Evolutionary conservation across 92 coral and sea anemone genomes (phyloP).

Genomic region (Umimayanthus kanabou): DNA sequence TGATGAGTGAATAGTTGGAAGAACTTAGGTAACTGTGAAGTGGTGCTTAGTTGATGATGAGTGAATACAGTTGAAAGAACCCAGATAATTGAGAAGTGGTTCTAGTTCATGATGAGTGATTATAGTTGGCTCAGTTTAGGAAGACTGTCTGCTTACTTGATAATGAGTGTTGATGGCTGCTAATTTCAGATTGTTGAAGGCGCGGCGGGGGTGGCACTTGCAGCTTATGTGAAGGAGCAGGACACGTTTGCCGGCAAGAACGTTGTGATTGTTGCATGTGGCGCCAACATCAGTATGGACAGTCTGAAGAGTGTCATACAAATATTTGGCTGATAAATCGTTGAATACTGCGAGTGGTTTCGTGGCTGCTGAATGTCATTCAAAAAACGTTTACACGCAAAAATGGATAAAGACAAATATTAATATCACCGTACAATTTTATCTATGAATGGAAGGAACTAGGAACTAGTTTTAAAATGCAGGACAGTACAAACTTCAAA

Average conservation of each 20-base stretch:
- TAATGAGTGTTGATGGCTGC: not conserved
- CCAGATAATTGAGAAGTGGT: too few relatives aligned
- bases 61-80: too few relatives aligned
- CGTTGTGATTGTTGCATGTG: conserved; percentile 78
- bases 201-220: conserved; percentile 82
- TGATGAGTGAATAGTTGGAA: too few relatives aligned
- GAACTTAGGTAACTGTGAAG: too few relatives aligned
- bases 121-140: too few relatives aligned
- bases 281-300: conserved; percentile 74
- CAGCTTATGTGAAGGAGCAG: conserved; percentile 69
- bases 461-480: too few relatives aligned
- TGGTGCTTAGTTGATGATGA: too few relatives aligned
- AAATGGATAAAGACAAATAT: not conserved
- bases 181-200: conserved; percentile 76
- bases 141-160: not conserved
- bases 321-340: conserved; percentile 20
- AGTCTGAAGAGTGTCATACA: conserved; percentile 61
- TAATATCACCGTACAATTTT: not conserved
- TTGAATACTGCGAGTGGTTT: not conserved
- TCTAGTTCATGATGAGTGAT: too few relatives aligned
- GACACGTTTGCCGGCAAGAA: conserved; percentile 60
- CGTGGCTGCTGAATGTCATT: too few relatives aligned
- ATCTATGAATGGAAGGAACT: too few relatives aligned
- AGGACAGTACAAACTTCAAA: not conserved
- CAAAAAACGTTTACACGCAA: too few relatives aligned